These are phyloP conservation scores for Tetrao urogallus DNA, from an alignment of 2,113 vertebrate species.

Conservation along the genomic window DNA sequence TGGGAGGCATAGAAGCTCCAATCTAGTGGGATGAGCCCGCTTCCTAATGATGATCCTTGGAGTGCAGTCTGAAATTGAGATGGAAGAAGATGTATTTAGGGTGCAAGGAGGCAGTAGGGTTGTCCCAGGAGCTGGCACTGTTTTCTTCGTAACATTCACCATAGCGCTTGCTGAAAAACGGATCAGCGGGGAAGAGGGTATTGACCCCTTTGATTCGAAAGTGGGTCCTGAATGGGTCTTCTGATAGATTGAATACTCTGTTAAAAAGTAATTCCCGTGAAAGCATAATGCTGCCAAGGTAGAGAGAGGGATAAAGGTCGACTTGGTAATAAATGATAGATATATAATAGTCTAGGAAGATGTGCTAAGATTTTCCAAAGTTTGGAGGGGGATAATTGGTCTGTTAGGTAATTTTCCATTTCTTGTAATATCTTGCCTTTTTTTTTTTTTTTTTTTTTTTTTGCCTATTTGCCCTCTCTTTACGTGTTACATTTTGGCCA, in stretches of 20 bases:
- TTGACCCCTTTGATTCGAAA: background rate
- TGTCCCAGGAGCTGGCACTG: background rate
- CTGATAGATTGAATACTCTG: background rate
- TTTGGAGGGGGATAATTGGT: slow-evolving; percentile 5
- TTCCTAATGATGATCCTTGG: background rate
- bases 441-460: background rate
- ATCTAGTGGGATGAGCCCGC: background rate
- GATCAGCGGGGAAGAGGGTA: background rate
- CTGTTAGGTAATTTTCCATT: slow-evolving; percentile 34
- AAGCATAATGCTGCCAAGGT: background rate
- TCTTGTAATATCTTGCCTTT: background rate
- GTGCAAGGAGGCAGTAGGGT: background rate
- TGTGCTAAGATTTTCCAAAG: background rate
- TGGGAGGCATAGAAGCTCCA: background rate
- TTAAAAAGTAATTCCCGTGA: slow-evolving; percentile 11
- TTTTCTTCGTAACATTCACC: background rate
- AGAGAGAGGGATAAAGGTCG: slow-evolving; percentile 8
- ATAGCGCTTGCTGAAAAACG: background rate
- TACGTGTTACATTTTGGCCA: background rate
- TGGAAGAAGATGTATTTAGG: background rate
- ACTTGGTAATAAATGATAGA: slow-evolving; percentile 18
- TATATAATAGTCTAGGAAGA: background rate
- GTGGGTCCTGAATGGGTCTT: background rate
- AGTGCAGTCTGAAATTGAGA: background rate
- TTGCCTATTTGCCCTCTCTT: background rate